Conservation (phyloP, 1,140 invertebrate genomes). For the Philaenus spumarius region DNA sequence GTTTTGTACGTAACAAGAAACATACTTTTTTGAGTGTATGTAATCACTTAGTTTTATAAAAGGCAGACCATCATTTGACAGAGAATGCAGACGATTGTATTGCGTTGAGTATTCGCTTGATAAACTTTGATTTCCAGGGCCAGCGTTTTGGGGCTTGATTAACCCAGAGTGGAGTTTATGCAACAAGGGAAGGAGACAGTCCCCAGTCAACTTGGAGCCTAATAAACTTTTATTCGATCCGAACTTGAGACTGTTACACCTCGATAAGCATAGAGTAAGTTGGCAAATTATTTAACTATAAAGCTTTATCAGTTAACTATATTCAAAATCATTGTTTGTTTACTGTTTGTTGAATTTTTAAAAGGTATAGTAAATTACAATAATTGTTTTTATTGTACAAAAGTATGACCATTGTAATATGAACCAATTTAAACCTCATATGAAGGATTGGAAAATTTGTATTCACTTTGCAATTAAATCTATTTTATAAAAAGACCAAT, state of each 20-base stretch:
- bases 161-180: constrained; percentile 96
- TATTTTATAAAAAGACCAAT: too few species aligned
- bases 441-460: too few species aligned
- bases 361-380: not conserved
- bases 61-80: too few species aligned
- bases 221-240: constrained; percentile 89
- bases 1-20: too few species aligned
- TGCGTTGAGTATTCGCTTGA: too few species aligned
- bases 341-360: too few species aligned
- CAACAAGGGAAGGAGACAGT: constrained; percentile 88
- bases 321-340: too few species aligned
- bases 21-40: too few species aligned
- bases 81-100: too few species aligned
- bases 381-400: not conserved
- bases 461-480: too few species aligned
- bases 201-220: constrained; percentile 93
- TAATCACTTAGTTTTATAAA: too few species aligned
- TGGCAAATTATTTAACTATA: not conserved
- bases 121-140: constrained; percentile 54
- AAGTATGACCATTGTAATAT: constrained; percentile 4
- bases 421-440: too few species aligned
- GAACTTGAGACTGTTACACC: constrained; percentile 76
- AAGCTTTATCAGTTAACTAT: not conserved
- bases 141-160: constrained; percentile 93
- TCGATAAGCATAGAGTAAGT: constrained; percentile 87